These are phyloP conservation scores for Drosophila subquinaria DNA, from an alignment of 2,888 invertebrate species.

Conservation along the genomic window DNA sequence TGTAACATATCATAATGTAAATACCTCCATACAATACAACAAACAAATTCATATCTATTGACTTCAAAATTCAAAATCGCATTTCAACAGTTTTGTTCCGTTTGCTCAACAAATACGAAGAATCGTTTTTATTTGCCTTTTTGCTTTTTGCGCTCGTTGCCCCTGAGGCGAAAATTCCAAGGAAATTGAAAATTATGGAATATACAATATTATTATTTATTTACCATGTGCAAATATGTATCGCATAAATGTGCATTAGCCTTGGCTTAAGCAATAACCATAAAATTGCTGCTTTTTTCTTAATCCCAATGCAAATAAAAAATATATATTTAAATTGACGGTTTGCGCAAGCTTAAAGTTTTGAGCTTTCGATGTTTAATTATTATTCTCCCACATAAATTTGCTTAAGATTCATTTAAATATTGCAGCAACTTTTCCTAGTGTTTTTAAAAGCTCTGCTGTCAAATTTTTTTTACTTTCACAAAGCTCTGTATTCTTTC, in stretches of 20 bases:
- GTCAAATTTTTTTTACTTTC: background rate
- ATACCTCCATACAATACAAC: constrained; percentile 11
- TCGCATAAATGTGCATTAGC: constrained; percentile 19
- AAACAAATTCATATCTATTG: constrained; percentile 15
- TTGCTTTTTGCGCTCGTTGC: background rate
- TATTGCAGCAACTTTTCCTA: too few species aligned
- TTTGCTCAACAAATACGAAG: constrained; percentile 30
- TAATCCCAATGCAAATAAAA: background rate
- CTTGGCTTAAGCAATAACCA: constrained; percentile 1
- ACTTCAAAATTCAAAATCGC: constrained; percentile 4
- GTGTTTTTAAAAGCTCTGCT: background rate
- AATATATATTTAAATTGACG: background rate
- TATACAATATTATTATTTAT: constrained; percentile 20
- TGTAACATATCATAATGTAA: constrained; percentile 26
- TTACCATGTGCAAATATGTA: constrained; percentile 27
- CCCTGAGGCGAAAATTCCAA: background rate
- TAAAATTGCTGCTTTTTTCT: background rate
- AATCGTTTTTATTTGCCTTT: constrained; percentile 2
- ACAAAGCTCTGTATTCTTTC: background rate
- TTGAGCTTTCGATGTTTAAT: background rate
- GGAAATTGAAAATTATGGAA: constrained; percentile 16
- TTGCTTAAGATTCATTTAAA: background rate
- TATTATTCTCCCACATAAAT: background rate
- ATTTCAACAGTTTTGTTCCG: constrained; percentile 29
- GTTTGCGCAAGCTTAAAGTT: background rate